Base-by-base conservation (phyloP, 2,113 vertebrate species). In the Thunnus thynnus region DNA sequence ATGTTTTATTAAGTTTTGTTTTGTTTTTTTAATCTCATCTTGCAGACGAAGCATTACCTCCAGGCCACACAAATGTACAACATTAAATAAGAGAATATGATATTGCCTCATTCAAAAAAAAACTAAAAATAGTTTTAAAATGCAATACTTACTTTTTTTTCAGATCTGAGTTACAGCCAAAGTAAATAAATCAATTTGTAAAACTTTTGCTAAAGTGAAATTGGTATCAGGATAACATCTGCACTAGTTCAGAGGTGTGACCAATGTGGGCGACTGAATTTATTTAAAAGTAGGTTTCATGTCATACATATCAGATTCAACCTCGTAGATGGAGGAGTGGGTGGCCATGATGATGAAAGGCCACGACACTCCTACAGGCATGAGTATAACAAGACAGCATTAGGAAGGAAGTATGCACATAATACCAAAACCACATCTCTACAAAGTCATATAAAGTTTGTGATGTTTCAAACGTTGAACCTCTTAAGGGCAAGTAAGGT, bases 341-440 rank as follows among this genome's bases (percentile, higher is more conserved):
- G 86, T 67, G 86, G 78, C 51, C 60, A 56, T 66, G 72, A 79
- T 64, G 60, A 74, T 72, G 32, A 75, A 86, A 84, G 78, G 75
- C 68, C 68, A 25, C 5, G 44, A 67, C 69, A 62, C 66, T 36
- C 76, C 76, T 65, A 55, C 66, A 57, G 80, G 77, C 76, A 69
- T 1, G 20, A 1, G 8, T 36, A 88, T 76, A 85, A 69, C 3
- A 62, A 72, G 66, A 18, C 32, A 27, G 75, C 48, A 67, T 58
- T 27, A 69, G 56, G 51, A 62, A 20, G 7, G 11, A 67, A 5
- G 30, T 62, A 60, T 11, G 64, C 54, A 44, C n/a, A 55, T 3
- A 17, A 56, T 18, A 13, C 16, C 69, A 58, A 50, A 57, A 61
- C 12, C 30, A 14, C 13, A 56, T 56, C 47, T 63, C 11, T 36